Base-by-base conservation (phyloP, 2,888 invertebrate genomes). In the Melieria omissa region DNA sequence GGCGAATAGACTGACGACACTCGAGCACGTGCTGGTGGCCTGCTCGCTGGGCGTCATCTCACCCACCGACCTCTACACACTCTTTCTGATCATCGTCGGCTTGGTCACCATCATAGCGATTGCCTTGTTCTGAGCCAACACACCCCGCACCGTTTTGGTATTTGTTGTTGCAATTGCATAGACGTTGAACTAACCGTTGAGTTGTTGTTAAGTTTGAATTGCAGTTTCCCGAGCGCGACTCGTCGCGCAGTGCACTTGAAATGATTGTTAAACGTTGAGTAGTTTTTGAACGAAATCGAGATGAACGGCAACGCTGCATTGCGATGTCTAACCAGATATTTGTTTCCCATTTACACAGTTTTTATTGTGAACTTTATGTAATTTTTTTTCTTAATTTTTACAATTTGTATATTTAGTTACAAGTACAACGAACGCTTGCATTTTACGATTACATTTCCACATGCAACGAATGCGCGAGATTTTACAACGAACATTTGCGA, bases 21-120 rank as follows among this genome's bases (percentile, higher is more conserved):
- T 86, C 73, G 85, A 91, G 88, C 90, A 90, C 85, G 87, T 93
- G 88, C 90, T 92, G 88, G 89, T 93, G 89, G 92, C 93, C 90
- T 93, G 92, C 89, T 90, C 92, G 83, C 92, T 92, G 89, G 91
- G 92, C 84, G 88, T 93, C 86, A 81, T 86, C 73, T 91, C 92
- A 83, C 91, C 92, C 81, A 87, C 92, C 88, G 93, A 94, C 88
- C 89, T 92, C 88, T 89, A 93, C 88, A 91, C 93, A 84, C 88
- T 93, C 86, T 89, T 93, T 86, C 91, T 93, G 87, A 89, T 94
- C 85, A 87, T 93, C 85, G 89, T 93, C 86, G 93, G 93, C 84
- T 89, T 93, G 81, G 88, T 93, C 85, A 91, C 92, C 80, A 90
- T 93, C 84, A 89, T 92, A 86, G 92, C 92, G 77, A 83, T 86